Evolutionary conservation across 2,888 invertebrate species (phyloP).

Genomic region (Tetanocera ferruginea): DNA sequence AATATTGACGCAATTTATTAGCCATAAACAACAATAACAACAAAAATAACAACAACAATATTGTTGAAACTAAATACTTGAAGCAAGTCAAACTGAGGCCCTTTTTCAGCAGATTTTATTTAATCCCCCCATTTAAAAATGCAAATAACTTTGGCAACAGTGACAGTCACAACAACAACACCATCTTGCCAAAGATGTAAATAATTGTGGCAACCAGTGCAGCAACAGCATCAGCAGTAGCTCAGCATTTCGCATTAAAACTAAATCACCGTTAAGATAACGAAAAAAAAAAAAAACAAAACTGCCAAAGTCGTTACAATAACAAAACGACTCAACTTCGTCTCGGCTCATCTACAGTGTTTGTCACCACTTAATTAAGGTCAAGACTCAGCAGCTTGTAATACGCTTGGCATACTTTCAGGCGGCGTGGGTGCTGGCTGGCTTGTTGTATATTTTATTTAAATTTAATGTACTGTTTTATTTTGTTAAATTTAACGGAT

Average conservation of each 20-base stretch:
- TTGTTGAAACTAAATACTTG: background rate
- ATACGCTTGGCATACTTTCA: conserved; percentile 16
- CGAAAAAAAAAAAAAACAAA: background rate
- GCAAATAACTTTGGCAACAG: conserved; percentile 13
- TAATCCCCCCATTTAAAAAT: conserved; percentile 34
- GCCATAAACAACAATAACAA: background rate
- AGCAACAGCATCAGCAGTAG: background rate
- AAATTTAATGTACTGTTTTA: conserved; percentile 42
- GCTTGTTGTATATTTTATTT: conserved; percentile 27
- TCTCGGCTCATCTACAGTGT: conserved; percentile 7
- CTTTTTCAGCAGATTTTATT: conserved; percentile 34
- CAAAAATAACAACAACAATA: background rate
- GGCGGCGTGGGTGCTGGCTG: background rate
- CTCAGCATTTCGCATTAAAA: conserved; percentile 18
- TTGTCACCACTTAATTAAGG: conserved; percentile 43
- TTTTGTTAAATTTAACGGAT: conserved; percentile 37
- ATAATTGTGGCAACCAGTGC: background rate
- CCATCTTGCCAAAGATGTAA: background rate
- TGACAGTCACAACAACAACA: background rate
- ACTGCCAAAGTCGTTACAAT: background rate
- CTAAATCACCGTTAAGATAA: conserved; percentile 31
- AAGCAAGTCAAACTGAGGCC: background rate
- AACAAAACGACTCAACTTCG: background rate
- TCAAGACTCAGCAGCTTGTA: conserved; percentile 21
- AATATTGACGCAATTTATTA: background rate